Conservation (phyloP, 1,140 invertebrate genomes). For the Drosophila ficusphila region DNA sequence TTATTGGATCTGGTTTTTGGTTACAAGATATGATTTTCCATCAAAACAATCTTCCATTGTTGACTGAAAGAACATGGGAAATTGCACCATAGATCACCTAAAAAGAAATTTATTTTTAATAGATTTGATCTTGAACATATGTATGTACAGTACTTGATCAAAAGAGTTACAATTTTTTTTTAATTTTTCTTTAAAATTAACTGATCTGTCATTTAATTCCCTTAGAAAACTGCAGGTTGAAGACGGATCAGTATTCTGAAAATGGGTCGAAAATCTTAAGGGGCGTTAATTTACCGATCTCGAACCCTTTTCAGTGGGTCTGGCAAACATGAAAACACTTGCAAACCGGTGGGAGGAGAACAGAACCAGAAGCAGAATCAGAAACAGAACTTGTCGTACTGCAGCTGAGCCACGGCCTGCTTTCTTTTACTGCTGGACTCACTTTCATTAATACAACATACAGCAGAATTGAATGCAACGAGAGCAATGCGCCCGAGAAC, state of each 20-base stretch:
- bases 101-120: too few relatives aligned
- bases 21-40: too few relatives aligned
- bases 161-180: too few relatives aligned
- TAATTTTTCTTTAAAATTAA: neutral
- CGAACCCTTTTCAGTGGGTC: slow-evolving; percentile 5
- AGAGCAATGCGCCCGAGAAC: slow-evolving; percentile 61
- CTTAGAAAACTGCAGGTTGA: neutral
- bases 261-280: neutral
- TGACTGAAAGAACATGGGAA: too few relatives aligned
- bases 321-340: slow-evolving; percentile 43
- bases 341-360: neutral
- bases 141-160: too few relatives aligned
- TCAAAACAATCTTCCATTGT: too few relatives aligned
- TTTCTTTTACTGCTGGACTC: slow-evolving; percentile 72
- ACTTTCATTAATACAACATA: slow-evolving; percentile 73
- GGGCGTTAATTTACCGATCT: neutral
- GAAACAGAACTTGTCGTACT: slow-evolving; percentile 32
- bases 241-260: neutral
- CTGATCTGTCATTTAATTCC: neutral
- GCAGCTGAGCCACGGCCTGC: slow-evolving; percentile 28
- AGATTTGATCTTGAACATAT: too few relatives aligned
- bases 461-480: slow-evolving; percentile 66
- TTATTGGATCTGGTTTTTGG: too few relatives aligned
- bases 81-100: too few relatives aligned
- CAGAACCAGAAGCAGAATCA: neutral